Base-by-base conservation (phyloP, 2,797 vertebrate genomes). In the Diplodus puntazzo region DNA sequence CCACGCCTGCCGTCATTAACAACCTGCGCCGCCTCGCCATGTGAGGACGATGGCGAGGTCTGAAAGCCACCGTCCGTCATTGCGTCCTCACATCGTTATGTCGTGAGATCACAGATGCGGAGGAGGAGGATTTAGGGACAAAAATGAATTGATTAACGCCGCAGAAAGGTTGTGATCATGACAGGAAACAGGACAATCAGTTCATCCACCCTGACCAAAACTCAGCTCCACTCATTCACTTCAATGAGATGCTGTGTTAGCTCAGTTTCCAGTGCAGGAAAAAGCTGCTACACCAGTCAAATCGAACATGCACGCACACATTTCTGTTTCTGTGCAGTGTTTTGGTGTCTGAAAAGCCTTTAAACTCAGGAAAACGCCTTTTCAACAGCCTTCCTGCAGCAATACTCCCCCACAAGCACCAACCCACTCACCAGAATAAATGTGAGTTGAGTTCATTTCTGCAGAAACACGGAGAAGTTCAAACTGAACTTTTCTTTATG, bases 31-130 rank as follows among this genome's bases (percentile, higher is more conserved):
- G 50, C 52, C 63, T 78, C 82, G 18, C 87, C 86, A 90, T 90
- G 81, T 78, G 80, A 80, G 83, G 88, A 87, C 6, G 74, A 67
- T 21, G 39, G 52, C 9, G 71, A 46, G 46, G 11, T 25, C 43
- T 42, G 45, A 75, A 49, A 80, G 81, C 17, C 68, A 9, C 63
- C 46, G 25, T 60, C 65, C 43, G 45, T 73, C 60, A 2, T 55
- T 20, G 20, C 77, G 72, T 83, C 87, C 39, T 83, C 59, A 5
- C 83, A 89, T 88, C 75, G 79, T 71, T 81, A 79, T 81, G 81
- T 63, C 39, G n/a, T 90, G 91, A 92, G 73, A 77, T 93, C 85
- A 92, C 59, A 39, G 69, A 6, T 0, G 11, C 27, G 12, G 65
- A 9, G 2, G 34, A n/a, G 43, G 34, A 11, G 9, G 5, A 21